Conservation (phyloP, 2,888 invertebrate species). For the Limnephilus marmoratus region DNA sequence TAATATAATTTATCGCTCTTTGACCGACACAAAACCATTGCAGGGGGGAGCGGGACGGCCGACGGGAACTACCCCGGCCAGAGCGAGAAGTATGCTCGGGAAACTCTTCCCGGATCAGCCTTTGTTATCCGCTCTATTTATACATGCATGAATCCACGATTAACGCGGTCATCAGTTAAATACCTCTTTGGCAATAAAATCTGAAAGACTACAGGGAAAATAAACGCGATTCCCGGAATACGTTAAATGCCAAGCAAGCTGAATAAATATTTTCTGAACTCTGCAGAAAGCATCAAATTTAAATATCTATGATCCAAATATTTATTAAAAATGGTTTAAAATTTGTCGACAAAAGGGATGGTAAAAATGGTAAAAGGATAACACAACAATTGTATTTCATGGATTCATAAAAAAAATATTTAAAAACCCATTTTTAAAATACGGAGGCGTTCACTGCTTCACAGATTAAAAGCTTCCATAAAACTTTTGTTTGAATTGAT, state of each 20-base stretch:
- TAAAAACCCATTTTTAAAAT: background rate
- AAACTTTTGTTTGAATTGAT: background rate
- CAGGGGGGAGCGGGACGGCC: background rate
- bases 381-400: no score
- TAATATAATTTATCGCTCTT: constrained; percentile 53
- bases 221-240: background rate
- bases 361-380: no score
- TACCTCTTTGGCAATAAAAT: background rate
- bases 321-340: no score
- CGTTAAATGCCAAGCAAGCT: background rate
- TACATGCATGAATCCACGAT: constrained; percentile 20
- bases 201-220: background rate
- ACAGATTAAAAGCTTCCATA: background rate
- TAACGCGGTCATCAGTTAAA: background rate
- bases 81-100: background rate
- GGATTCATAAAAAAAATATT: no score
- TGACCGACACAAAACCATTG: constrained; percentile 41
- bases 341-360: no score
- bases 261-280: background rate
- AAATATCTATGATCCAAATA: no score
- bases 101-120: constrained; percentile 26
- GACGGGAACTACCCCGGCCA: background rate
- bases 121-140: constrained; percentile 35
- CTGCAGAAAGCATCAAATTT: background rate
- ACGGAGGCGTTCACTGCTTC: background rate